These are phyloP conservation scores for Yponomeuta malinellus DNA, from an alignment of 2,888 invertebrate genomes.

Conservation along the genomic window DNA sequence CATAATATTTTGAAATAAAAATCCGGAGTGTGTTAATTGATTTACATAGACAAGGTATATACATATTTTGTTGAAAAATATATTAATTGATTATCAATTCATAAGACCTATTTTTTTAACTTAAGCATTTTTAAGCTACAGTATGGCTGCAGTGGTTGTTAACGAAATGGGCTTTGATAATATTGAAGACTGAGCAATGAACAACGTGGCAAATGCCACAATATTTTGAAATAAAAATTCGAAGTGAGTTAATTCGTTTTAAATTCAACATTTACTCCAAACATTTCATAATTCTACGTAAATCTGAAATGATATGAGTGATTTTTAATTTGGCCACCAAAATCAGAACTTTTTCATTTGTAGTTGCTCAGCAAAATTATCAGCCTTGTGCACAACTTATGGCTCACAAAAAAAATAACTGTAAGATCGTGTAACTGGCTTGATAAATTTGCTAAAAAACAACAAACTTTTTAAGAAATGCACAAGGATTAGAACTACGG, in stretches of 20 bases:
- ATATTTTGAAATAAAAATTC: background rate
- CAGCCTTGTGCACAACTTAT: no score
- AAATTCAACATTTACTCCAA: no score
- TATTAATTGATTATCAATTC: constrained; percentile 60
- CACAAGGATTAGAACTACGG: no score
- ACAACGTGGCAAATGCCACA: background rate
- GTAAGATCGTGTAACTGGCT: no score
- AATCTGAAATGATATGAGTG: no score
- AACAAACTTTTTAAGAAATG: no score
- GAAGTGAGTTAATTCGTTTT: background rate
- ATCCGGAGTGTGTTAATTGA: background rate
- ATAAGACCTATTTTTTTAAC: constrained; percentile 63
- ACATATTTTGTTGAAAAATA: constrained; percentile 43
- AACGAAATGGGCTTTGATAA: background rate
- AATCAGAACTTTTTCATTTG: no score
- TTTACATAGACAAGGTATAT: constrained; percentile 9
- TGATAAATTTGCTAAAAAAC: no score
- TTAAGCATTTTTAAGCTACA: constrained; percentile 70
- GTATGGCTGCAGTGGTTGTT: constrained; percentile 28
- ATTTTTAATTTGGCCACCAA: no score
- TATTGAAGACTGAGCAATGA: background rate
- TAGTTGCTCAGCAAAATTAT: no score
- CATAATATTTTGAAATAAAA: background rate
- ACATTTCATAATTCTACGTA: no score
- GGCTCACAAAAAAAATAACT: no score